Evolutionary conservation across 2,113 vertebrate species (phyloP), one percentile per base, ranked within the genome.

Genomic region (Lasiurus cinereus): DNA sequence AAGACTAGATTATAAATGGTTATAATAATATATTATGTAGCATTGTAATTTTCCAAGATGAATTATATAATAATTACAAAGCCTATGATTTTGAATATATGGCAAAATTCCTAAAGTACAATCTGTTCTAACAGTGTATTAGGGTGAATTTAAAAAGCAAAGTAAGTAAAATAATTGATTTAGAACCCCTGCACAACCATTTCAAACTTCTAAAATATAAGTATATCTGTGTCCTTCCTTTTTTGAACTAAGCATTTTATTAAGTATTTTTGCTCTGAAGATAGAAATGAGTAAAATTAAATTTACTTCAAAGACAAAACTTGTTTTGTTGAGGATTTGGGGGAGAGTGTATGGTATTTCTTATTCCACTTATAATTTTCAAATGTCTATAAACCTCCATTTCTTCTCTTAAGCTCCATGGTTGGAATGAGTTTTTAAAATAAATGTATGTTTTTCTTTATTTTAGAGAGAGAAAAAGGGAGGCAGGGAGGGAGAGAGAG

Each of bases 31-130:
- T 50, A 97, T 93, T 27, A n/a, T 29, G 94, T 97, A 83, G 24
- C 33, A 79, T 9, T 72, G 22, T 90, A 79, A 96, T 93, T 94
- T 91, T 87, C 97, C 93, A 93, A 59, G 74, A 96, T 90, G n/a
- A 77, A 78, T 80, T 95, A 33, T 77, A 83, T 96, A 97, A 95
- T 97, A 97, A 97, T 94, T 95, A 94, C 31, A 64, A 16, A 18
- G 73, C 46, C 93, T 94, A 64, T 96, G 93, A 33, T 52, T 92
- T 96, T 86, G 74, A 93, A 96, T 76, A 79, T 33, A 80, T 66
- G 16, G 33, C 79, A 79, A 92, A 94, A 94, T 88, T 95, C 52
- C 69, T 74, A 91, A 43, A 36, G 12, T 94, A 89, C 52, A 83
- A 52, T 59, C 46, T 96, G 27, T 56, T 95, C 5, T 56, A 76